phyloP scores from a whole-genome alignment of 2,888 invertebrate genomes.

The Microchrysa polita region DNA sequence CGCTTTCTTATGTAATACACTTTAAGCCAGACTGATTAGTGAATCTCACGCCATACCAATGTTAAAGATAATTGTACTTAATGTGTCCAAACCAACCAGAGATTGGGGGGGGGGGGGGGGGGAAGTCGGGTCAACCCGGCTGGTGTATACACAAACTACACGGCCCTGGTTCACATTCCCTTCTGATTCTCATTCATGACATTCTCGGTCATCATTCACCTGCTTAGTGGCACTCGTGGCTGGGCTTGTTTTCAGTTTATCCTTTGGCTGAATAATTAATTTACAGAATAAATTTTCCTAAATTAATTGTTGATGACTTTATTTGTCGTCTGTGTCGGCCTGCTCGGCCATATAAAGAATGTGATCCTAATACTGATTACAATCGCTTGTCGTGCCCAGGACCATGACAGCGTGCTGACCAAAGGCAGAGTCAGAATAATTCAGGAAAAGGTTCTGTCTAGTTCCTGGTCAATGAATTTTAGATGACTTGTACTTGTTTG shows the following conservation, averaged over 20 bases:
- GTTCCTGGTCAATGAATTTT: too few relatives aligned
- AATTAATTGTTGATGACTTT: slow-evolving; percentile 42
- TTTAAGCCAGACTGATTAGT: background rate
- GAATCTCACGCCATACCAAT: background rate
- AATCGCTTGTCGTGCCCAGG: background rate
- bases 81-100: slow-evolving; percentile 3
- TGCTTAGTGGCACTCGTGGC: background rate
- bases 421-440: too few relatives aligned
- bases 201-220: slow-evolving; percentile 5
- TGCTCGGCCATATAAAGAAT: slow-evolving; percentile 11
- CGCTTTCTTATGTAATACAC: background rate
- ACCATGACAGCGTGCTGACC: background rate
- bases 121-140: background rate
- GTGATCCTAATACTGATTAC: slow-evolving; percentile 11
- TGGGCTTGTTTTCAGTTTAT: background rate
- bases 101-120: too few relatives aligned
- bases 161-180: background rate
- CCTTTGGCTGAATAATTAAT: slow-evolving; percentile 36
- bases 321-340: slow-evolving; percentile 19
- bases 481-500: background rate
- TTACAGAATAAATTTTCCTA: slow-evolving; percentile 27
- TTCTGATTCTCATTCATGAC: background rate
- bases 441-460: too few relatives aligned
- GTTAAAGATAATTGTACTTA: background rate
- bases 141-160: background rate